A percentile compares a stretch with the other conserved stretches of the same genome.
Evolutionary conservation across 2,888 invertebrate species (phyloP).

Genomic region (Imbricaverruca yamaguchii): DNA sequence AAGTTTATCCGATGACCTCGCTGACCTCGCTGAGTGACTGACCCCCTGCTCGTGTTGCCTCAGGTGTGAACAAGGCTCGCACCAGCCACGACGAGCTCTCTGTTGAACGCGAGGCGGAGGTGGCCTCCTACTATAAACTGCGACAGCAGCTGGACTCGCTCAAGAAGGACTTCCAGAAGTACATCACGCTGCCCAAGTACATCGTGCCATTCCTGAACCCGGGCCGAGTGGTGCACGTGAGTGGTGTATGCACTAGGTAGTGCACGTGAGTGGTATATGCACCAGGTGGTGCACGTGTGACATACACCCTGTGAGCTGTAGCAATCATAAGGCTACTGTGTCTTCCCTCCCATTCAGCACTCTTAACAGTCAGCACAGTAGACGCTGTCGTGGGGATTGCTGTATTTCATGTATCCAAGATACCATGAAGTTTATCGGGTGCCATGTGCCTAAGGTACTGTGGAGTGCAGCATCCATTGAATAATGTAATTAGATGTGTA

Average conservation of each 20-base stretch:
- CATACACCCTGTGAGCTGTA: conserved; percentile 27
- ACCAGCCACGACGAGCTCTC: conserved; percentile 55
- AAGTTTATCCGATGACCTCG: not conserved
- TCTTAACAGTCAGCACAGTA: too few relatives aligned
- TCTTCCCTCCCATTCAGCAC: too few relatives aligned
- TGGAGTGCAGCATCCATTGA: too few relatives aligned
- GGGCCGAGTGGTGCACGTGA: conserved; percentile 82
- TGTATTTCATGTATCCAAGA: too few relatives aligned
- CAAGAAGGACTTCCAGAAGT: conserved; percentile 64
- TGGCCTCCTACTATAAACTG: conserved; percentile 77
- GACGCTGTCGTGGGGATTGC: too few relatives aligned
- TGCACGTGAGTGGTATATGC: conserved; percentile 57
- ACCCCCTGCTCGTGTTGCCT: not conserved
- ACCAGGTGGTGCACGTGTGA: conserved; percentile 71
- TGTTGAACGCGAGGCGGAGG: conserved; percentile 62
- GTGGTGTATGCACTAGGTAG: conserved; percentile 51
- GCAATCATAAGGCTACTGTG: too few relatives aligned
- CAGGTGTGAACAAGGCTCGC: conserved; percentile 60
- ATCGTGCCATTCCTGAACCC: conserved; percentile 89
- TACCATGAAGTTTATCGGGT: not conserved
- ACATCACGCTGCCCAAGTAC: conserved; percentile 76
- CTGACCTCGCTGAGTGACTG: too few relatives aligned
- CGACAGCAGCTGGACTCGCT: conserved; percentile 69
- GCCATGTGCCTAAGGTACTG: not conserved
- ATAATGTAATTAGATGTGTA: too few relatives aligned